Conservation (phyloP, 2,888 invertebrate genomes). For the Rhamnusium bicolor region DNA sequence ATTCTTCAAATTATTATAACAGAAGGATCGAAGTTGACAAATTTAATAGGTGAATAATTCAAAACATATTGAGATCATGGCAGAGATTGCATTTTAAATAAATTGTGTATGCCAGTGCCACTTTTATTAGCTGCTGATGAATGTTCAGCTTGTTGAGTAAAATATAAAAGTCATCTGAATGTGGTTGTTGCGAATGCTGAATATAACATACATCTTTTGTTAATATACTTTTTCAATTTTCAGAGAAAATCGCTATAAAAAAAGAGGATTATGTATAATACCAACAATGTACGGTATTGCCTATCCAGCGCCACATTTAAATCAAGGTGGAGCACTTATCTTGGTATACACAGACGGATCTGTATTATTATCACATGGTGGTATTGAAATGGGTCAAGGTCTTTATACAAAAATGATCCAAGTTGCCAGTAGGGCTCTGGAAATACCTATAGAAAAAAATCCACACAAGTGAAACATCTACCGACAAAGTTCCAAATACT, state of each 20-base stretch:
- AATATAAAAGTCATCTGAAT: no score
- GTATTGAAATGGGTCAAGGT: conserved; percentile 98
- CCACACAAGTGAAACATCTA: conserved; percentile 87
- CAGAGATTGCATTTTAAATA: no score
- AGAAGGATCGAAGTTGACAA: conserved; percentile 75
- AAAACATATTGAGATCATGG: no score
- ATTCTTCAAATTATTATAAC: conserved; percentile 77
- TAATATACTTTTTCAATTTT: conserved; percentile 62
- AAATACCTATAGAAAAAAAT: conserved; percentile 81
- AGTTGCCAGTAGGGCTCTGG: conserved; percentile 84
- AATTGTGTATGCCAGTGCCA: no score
- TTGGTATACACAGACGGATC: conserved; percentile 91
- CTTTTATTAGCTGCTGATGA: no score
- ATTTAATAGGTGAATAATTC: conserved; percentile 79
- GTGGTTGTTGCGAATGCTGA: no score
- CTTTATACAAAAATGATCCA: conserved; percentile 97
- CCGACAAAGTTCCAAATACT: conserved; percentile 94
- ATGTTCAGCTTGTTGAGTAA: no score
- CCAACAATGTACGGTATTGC: conserved; percentile 91
- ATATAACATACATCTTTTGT: no score
- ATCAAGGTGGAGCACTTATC: conserved; percentile 91
- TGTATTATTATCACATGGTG: conserved; percentile 90
- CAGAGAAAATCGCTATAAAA: conserved; percentile 87
- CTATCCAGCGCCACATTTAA: conserved; percentile 83
- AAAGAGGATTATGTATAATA: conserved; percentile 86